Conservation (phyloP, 2,113 vertebrate genomes). For the Puma concolor region DNA sequence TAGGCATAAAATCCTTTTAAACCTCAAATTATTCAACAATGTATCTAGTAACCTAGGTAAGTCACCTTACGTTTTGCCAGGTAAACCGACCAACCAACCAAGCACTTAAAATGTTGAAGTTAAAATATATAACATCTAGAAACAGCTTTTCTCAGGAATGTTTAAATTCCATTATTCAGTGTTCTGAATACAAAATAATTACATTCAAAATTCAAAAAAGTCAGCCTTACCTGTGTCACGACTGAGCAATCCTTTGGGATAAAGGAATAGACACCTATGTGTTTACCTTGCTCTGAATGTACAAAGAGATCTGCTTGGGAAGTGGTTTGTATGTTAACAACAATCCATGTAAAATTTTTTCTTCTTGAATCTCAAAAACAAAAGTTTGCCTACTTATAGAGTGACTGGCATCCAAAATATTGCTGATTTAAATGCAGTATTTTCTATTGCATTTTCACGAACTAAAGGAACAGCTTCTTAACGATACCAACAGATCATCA, state of each 20-base stretch:
- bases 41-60: conserved; percentile 42
- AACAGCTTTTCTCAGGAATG: conserved; percentile 17
- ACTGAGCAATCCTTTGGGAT: neutral
- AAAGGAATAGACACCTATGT: neutral
- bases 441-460: conserved; percentile 34
- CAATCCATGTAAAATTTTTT: neutral
- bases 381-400: neutral
- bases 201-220: neutral
- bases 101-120: conserved; percentile 29
- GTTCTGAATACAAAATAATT: conserved; percentile 54
- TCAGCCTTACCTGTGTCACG: neutral
- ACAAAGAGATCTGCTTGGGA: neutral
- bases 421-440: neutral
- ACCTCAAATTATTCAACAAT: conserved; percentile 26
- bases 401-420: neutral
- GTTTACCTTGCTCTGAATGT: neutral
- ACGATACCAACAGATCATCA: neutral
- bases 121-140: neutral
- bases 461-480: conserved; percentile 40
- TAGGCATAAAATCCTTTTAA: conserved; percentile 27
- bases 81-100: conserved; percentile 4
- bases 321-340: neutral
- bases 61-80: neutral
- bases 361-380: neutral
- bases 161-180: neutral